A percentile compares a stretch with the other conserved stretches of the same genome.
These are phyloP conservation scores for Diachasmimorpha longicaudata DNA, from an alignment of 1,140 invertebrate genomes.

Conservation along the genomic window DNA sequence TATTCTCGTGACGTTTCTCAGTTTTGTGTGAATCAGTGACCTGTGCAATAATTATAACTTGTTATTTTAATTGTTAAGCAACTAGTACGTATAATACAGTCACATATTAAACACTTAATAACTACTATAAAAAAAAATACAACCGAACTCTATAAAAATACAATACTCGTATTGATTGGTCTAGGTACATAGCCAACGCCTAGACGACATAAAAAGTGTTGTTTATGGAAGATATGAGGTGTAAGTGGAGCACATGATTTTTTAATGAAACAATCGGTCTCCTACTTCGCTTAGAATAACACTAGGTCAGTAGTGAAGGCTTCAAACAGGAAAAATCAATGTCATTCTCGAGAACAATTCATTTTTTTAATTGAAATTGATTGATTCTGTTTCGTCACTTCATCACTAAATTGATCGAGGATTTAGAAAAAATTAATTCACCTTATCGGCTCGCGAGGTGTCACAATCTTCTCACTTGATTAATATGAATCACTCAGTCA, in stretches of 20 bases:
- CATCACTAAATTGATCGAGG: too few species aligned
- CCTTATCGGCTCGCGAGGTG: conserved; percentile 20
- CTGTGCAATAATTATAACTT: conserved; percentile 32
- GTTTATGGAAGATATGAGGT: conserved; percentile 45
- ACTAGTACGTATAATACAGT: conserved; percentile 48
- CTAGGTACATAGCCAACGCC: conserved; percentile 22
- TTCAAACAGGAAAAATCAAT: background rate
- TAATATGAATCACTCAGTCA: conserved; percentile 43
- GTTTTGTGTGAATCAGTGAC: conserved; percentile 4
- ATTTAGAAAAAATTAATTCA: conserved; percentile 28
- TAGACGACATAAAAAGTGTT: conserved; percentile 45
- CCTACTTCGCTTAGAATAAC: too few species aligned
- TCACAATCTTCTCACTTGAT: background rate
- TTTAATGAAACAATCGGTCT: background rate
- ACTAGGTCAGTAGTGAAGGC: background rate
- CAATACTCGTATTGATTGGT: conserved; percentile 40
- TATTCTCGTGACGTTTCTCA: background rate
- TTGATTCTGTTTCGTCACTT: too few species aligned
- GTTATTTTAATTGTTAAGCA: conserved; percentile 35
- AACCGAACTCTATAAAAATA: conserved; percentile 59
- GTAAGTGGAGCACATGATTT: conserved; percentile 21
- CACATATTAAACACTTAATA: conserved; percentile 43
- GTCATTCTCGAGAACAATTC: too few species aligned
- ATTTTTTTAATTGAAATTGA: too few species aligned
- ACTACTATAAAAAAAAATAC: conserved; percentile 46